Evolutionary conservation across 2,888 invertebrate species (phyloP).

Genomic region (Lagria hirta): DNA sequence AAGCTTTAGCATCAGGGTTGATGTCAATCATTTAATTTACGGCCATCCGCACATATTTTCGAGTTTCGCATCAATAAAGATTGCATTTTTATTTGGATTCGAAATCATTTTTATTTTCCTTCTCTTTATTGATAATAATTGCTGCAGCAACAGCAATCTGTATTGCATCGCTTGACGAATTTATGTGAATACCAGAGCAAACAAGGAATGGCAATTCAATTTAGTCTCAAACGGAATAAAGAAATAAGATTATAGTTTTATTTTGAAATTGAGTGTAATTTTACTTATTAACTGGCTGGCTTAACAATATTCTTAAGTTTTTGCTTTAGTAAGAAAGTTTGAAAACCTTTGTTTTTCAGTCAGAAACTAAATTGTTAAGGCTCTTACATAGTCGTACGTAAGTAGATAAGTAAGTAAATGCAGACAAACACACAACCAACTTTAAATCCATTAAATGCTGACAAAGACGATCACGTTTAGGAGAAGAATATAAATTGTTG

Average conservation of each 20-base stretch:
- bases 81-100: slow-evolving; percentile 5
- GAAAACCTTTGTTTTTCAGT: slow-evolving; percentile 21
- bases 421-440: slow-evolving; percentile 28
- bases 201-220: no score
- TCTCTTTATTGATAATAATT: no score
- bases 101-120: no score
- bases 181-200: no score
- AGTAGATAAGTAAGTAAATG: slow-evolving; percentile 30
- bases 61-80: slow-evolving; percentile 18
- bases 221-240: no score
- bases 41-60: slow-evolving; percentile 21
- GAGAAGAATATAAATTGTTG: slow-evolving; percentile 5
- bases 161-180: no score
- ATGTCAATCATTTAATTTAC: slow-evolving; percentile 34
- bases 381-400: slow-evolving; percentile 26
- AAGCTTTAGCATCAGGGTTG: slow-evolving; percentile 29
- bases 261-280: slow-evolving; percentile 1
- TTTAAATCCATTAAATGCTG: slow-evolving; percentile 28
- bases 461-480: slow-evolving; percentile 23
- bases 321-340: slow-evolving; percentile 17
- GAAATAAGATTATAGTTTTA: no score
- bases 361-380: slow-evolving; percentile 29
- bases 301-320: slow-evolving; percentile 8
- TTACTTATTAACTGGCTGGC: background rate
- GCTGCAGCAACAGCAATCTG: no score